Evolutionary conservation across 2,888 invertebrate species (phyloP).

Genomic region (Congeria kusceri): DNA sequence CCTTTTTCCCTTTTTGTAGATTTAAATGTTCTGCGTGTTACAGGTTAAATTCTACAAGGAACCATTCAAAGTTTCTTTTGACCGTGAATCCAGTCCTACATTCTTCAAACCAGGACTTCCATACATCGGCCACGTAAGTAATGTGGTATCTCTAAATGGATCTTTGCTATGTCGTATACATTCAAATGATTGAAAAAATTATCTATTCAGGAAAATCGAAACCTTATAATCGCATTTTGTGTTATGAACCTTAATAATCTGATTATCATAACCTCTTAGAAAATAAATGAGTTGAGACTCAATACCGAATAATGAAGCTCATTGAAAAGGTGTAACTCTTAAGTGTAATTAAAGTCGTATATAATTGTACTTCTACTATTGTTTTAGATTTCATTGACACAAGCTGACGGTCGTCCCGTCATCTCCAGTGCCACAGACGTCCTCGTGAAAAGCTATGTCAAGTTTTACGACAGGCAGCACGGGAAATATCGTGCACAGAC

Average conservation of each 20-base stretch:
- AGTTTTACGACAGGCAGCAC: conserved; percentile 28
- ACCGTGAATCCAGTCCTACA: conserved; percentile 89
- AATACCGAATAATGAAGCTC: too few species aligned
- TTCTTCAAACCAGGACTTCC: conserved; percentile 95
- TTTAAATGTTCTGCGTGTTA: background rate
- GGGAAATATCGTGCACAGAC: conserved; percentile 48
- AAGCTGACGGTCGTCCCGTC: conserved; percentile 57
- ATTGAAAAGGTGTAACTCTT: too few species aligned
- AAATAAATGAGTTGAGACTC: too few species aligned
- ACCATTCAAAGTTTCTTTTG: conserved; percentile 90
- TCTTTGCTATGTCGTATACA: too few species aligned
- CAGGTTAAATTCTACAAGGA: conserved; percentile 91
- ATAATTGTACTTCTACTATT: background rate
- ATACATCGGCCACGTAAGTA: conserved; percentile 91
- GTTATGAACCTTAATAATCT: too few species aligned
- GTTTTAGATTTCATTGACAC: conserved; percentile 42
- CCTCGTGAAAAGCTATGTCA: conserved; percentile 35
- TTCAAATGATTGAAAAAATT: too few species aligned
- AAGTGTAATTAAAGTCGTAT: too few species aligned
- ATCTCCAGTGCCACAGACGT: conserved; percentile 43
- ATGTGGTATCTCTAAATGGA: too few species aligned
- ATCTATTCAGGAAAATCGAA: too few species aligned
- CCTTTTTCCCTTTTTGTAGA: too few species aligned
- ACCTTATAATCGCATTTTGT: too few species aligned
- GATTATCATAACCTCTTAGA: too few species aligned